phyloP scores from a whole-genome alignment of 2,888 invertebrate species.

The Acronicta leporina region DNA sequence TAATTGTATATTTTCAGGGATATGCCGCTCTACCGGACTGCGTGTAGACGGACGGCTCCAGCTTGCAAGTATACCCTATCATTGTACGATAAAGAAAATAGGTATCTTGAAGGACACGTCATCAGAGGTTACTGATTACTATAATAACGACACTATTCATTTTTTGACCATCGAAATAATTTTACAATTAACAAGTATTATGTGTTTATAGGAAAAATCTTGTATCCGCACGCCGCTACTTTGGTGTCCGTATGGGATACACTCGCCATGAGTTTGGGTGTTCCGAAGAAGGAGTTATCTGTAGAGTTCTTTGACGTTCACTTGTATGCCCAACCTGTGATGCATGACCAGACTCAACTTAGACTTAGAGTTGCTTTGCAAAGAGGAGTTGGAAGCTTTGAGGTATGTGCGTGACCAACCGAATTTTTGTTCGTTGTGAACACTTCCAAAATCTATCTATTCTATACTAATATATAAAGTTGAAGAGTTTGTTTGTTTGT shows the following conservation, averaged over 20 bases:
- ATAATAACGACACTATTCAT: too few relatives aligned
- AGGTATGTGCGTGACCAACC: slow-evolving; percentile 83
- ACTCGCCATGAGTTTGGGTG: slow-evolving; percentile 88
- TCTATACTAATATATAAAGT: too few relatives aligned
- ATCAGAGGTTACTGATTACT: too few relatives aligned
- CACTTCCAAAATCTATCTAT: too few relatives aligned
- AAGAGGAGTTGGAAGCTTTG: slow-evolving; percentile 89
- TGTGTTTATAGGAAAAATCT: slow-evolving; percentile 85
- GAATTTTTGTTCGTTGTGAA: too few relatives aligned
- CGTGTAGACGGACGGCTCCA: too few relatives aligned
- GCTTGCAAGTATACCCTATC: too few relatives aligned
- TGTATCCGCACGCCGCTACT: slow-evolving; percentile 94
- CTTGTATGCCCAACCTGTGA: slow-evolving; percentile 90
- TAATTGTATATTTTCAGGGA: slow-evolving; percentile 57
- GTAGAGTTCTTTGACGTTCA: slow-evolving; percentile 91
- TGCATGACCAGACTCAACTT: slow-evolving; percentile 84
- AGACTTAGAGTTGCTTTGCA: slow-evolving; percentile 89
- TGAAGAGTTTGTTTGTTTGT: too few relatives aligned
- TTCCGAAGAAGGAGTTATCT: slow-evolving; percentile 89
- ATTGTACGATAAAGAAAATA: too few relatives aligned
- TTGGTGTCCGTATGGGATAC: slow-evolving; percentile 92
- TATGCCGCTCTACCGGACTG: too few relatives aligned
- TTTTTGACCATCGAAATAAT: too few relatives aligned
- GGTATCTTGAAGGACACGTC: too few relatives aligned
- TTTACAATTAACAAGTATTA: neutral